Evolutionary conservation across 2,113 vertebrate species (phyloP).

Genomic region (Toxotes chatareus): DNA sequence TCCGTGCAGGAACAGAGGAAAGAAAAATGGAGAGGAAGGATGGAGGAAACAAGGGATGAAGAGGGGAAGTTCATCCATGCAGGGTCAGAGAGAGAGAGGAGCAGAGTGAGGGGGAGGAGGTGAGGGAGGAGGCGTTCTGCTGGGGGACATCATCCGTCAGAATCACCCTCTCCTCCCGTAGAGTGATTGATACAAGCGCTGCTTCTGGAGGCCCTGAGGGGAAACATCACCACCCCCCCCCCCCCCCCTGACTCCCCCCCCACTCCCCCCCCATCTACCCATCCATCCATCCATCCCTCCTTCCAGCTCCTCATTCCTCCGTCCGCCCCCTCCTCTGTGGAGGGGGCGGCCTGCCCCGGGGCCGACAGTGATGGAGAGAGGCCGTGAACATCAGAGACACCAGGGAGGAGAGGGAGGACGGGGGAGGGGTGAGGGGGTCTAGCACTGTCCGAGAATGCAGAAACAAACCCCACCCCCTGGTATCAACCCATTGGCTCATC

Average conservation of each 20-base stretch:
- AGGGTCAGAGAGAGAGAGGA: slow-evolving; percentile 12
- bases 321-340: slow-evolving; percentile 35
- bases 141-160: slow-evolving; percentile 65
- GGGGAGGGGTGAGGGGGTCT: not conserved
- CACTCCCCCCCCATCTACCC: slow-evolving; percentile 7
- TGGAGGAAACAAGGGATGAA: not conserved
- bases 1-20: not conserved
- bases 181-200: slow-evolving; percentile 79
- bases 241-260: not conserved
- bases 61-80: slow-evolving; percentile 31
- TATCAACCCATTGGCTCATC: too few relatives aligned
- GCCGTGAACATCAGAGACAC: slow-evolving; percentile 34
- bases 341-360: slow-evolving; percentile 66
- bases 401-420: not conserved
- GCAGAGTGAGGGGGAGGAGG: not conserved
- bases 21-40: not conserved
- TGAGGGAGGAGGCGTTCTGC: slow-evolving; percentile 24
- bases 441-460: slow-evolving; percentile 15
- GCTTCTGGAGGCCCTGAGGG: slow-evolving; percentile 67
- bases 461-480: slow-evolving; percentile 1
- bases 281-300: slow-evolving; percentile 36
- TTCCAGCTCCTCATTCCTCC: slow-evolving; percentile 33
- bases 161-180: slow-evolving; percentile 61
- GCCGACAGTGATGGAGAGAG: slow-evolving; percentile 81
- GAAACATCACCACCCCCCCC: not conserved